Evolutionary conservation across 1,140 invertebrate genomes (phyloP).

Genomic region (Chymomyza costata): DNA sequence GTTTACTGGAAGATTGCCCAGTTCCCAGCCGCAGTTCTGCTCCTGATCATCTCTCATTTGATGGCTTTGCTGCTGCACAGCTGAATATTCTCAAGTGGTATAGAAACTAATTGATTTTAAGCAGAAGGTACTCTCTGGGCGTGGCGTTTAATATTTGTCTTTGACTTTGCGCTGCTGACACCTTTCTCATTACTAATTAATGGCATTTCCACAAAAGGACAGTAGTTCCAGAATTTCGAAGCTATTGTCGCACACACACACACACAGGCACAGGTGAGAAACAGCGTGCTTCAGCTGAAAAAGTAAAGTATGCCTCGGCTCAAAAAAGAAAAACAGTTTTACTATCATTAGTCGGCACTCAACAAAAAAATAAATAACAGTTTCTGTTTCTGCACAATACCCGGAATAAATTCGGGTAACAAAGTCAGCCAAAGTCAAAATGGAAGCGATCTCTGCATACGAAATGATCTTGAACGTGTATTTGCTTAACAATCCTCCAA

Average conservation of each 20-base stretch:
- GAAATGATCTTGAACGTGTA: slow-evolving; percentile 42
- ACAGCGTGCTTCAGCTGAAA: slow-evolving; percentile 30
- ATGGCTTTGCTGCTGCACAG: too few relatives aligned
- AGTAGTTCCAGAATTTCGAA: slow-evolving; percentile 36
- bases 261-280: slow-evolving; percentile 19
- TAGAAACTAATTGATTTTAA: slow-evolving; percentile 68
- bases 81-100: slow-evolving; percentile 34
- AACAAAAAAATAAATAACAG: neutral
- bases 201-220: slow-evolving; percentile 49
- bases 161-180: slow-evolving; percentile 62
- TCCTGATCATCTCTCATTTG: slow-evolving; percentile 39
- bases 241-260: too few relatives aligned
- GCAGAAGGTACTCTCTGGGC: slow-evolving; percentile 60
- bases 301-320: slow-evolving; percentile 7
- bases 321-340: slow-evolving; percentile 55
- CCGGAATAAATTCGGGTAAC: slow-evolving; percentile 22
- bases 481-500: slow-evolving; percentile 54
- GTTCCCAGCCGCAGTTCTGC: too few relatives aligned
- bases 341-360: slow-evolving; percentile 60
- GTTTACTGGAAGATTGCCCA: too few relatives aligned
- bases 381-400: slow-evolving; percentile 6
- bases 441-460: slow-evolving; percentile 47
- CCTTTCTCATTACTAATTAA: slow-evolving; percentile 74
- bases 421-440: slow-evolving; percentile 28
- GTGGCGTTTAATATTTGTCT: slow-evolving; percentile 60